Base-by-base conservation (phyloP, 1,140 invertebrate species). In the Zelostemma sp. region DNA sequence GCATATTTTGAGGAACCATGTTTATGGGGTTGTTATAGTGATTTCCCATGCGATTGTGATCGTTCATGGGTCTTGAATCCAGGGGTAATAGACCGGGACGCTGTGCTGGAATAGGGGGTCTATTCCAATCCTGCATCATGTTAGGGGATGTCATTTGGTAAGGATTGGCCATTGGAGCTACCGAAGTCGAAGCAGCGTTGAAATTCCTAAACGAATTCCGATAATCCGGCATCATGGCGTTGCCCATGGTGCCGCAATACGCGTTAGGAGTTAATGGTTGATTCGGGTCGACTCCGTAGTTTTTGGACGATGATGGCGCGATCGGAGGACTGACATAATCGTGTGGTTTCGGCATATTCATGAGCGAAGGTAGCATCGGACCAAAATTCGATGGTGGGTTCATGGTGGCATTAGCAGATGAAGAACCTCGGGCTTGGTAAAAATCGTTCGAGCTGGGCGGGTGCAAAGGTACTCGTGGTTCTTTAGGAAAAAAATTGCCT, bases 111-210 rank as follows among this genome's bases (percentile, higher is more conserved):
- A 38, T 25, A 1, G 46, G 48, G 59, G 45, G 50, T 45, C 67
- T 60, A 47, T 15, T 58, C 61, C 68, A 65, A 54, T 70, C 68
- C 11, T 68, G 31, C 28, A 61, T 64, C 9, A 57, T 33, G 6
- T 48, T 60, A 0, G 46, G 28, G 15, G n/a, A n/a, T n/a, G n/a
- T 46, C 46, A 70, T 65, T 1, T 38, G 18, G 35, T 69, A 70
- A 57, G 45, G 53, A 38, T 31, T 38, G 1, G 56, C 0, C n/a
- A 6, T 15, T 15, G 6, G 25, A 11, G 25, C 1, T 35, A 4
- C 33, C 19, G 48, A 9, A 35, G 59, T 64, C 9, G 46, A 8
- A 25, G 21, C 8, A 3, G 21, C 8, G 21, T 25, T 48, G 14
- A 62, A 71, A 43, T 8, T 41, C 45, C 25, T 48, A 2, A 5